Conservation (phyloP, 2,113 vertebrate species). For the Stictonetta naevosa region DNA sequence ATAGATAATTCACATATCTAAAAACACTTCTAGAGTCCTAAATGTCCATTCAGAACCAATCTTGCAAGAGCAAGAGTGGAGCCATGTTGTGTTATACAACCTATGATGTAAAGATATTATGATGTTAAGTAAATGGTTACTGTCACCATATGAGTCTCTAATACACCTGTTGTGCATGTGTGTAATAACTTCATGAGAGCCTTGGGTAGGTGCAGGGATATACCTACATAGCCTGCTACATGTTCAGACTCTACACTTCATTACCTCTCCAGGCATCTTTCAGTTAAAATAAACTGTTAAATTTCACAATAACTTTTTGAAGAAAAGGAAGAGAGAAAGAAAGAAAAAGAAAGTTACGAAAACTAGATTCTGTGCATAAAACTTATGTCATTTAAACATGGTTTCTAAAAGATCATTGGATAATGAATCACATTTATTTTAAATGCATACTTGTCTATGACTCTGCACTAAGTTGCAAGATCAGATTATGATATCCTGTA, state of each 20-base stretch:
- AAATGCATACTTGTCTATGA: background rate
- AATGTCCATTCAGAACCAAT: background rate
- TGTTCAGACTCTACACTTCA: background rate
- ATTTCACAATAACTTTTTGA: background rate
- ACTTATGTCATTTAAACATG: background rate
- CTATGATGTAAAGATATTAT: too few species aligned
- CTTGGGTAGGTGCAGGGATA: background rate
- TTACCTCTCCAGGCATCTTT: background rate
- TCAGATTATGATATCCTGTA: background rate
- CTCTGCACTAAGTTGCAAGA: background rate
- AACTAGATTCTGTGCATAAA: background rate
- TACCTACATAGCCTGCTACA: background rate
- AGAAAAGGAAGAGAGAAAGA: background rate
- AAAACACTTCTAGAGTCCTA: background rate
- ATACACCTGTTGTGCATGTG: background rate
- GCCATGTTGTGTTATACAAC: fast-evolving
- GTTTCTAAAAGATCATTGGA: background rate
- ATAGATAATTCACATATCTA: background rate
- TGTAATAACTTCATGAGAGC: background rate
- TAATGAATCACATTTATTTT: background rate
- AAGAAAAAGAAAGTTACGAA: background rate
- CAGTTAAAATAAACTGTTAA: background rate
- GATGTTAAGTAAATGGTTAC: too few species aligned
- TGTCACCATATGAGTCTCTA: background rate
- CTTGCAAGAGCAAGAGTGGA: background rate